Percentiles rank a stretch among this genome's conserved stretches.
Conservation (phyloP, 2,888 invertebrate species). For the Desoria tigrina region DNA sequence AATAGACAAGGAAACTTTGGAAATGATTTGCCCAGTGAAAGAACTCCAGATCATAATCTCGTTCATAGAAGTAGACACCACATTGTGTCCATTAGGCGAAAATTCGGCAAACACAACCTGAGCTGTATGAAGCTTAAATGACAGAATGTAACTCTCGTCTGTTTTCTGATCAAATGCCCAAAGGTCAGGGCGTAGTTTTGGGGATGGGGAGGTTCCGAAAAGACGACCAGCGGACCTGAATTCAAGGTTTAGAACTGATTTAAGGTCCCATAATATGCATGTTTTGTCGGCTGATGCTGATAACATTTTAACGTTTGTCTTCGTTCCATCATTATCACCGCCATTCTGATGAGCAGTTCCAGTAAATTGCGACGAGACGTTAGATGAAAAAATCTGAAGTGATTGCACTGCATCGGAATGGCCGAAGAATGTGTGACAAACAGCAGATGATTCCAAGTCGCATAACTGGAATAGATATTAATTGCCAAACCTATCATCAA, state of each 20-base stretch:
- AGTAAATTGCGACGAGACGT: not conserved
- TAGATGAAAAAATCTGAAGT: conserved; percentile 57
- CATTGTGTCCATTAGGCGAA: conserved; percentile 35
- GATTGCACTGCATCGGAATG: conserved; percentile 60
- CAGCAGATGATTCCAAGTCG: conserved; percentile 60
- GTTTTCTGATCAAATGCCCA: conserved; percentile 40
- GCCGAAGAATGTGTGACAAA: conserved; percentile 59
- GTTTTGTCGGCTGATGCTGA: conserved; percentile 64
- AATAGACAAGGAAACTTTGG: conserved; percentile 42
- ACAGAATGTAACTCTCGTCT: conserved; percentile 40
- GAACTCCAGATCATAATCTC: conserved; percentile 48
- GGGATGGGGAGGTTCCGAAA: conserved; percentile 43
- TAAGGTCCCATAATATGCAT: conserved; percentile 65
- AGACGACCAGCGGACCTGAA: conserved; percentile 26
- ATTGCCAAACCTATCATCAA: conserved; percentile 10
- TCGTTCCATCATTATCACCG: not conserved
- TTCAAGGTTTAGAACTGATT: conserved; percentile 52
- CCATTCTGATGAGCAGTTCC: not conserved
- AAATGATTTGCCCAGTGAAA: conserved; percentile 39
- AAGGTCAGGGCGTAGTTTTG: conserved; percentile 43
- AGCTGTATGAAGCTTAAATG: conserved; percentile 47
- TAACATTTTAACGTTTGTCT: conserved; percentile 58
- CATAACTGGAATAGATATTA: conserved; percentile 62
- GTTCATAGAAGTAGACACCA: conserved; percentile 45
- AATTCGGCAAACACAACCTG: conserved; percentile 46